Percentiles rank a stretch among this genome's conserved stretches.
These are phyloP conservation scores for Gracilinanus agilis DNA, from an alignment of 2,113 vertebrate genomes.

Conservation along the genomic window DNA sequence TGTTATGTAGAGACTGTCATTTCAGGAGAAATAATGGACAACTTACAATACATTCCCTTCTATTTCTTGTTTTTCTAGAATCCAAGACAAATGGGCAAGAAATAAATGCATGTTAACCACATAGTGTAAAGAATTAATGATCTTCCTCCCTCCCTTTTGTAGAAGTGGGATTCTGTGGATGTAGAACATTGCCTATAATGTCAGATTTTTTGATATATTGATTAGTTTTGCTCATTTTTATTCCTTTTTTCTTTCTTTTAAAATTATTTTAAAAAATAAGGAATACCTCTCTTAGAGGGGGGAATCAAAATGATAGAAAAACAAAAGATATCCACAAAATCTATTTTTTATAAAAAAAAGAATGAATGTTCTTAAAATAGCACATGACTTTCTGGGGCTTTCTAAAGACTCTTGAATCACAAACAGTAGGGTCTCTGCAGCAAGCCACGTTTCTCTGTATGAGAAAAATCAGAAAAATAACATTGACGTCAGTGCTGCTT, in stretches of 20 bases:
- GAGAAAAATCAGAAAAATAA: not conserved
- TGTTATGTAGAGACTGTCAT: not conserved
- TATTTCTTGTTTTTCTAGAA: not conserved
- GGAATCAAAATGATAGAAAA: not conserved
- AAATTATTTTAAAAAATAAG: not conserved
- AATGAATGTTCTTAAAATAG: not conserved
- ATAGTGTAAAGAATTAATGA: not conserved
- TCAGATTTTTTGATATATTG: not conserved
- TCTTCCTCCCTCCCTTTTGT: not conserved
- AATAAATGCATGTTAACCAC: not conserved
- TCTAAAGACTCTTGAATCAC: not conserved
- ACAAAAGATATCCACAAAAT: not conserved
- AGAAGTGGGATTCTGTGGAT: not conserved
- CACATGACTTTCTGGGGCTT: not conserved
- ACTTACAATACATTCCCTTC: not conserved
- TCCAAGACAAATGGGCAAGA: not conserved
- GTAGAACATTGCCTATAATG: not conserved
- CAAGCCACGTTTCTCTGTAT: not conserved
- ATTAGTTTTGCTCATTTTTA: not conserved
- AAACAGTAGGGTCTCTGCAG: not conserved
- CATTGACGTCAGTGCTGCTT: not conserved
- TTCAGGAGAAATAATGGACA: constrained; percentile 10
- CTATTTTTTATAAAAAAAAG: not conserved
- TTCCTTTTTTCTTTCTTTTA: not conserved
- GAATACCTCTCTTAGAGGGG: not conserved